These are phyloP conservation scores for Camponotus pennsylvanicus DNA, from an alignment of 1,140 invertebrate genomes.

Conservation along the genomic window DNA sequence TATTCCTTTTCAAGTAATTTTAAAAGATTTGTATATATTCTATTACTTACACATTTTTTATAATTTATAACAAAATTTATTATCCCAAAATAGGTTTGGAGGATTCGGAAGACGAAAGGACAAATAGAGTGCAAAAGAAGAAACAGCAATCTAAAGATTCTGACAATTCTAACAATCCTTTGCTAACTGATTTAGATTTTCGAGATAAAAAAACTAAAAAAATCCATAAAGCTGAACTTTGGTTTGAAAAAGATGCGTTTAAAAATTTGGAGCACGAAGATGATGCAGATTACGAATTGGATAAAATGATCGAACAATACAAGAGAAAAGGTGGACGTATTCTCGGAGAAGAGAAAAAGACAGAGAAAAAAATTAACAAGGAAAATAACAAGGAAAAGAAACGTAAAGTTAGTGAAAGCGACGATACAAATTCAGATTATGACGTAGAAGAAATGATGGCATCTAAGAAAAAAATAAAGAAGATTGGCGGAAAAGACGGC, in stretches of 20 bases:
- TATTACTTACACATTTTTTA: not conserved
- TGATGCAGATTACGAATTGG: slow-evolving; percentile 95
- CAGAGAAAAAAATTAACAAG: slow-evolving; percentile 57
- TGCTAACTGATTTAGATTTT: slow-evolving; percentile 94
- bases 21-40: slow-evolving; percentile 34
- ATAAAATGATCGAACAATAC: slow-evolving; percentile 91
- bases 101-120: slow-evolving; percentile 85
- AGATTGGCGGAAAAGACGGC: slow-evolving; percentile 86
- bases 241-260: slow-evolving; percentile 97
- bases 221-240: slow-evolving; percentile 92
- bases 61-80: slow-evolving; percentile 67
- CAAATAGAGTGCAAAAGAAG: slow-evolving; percentile 70
- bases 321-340: slow-evolving; percentile 90
- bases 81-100: slow-evolving; percentile 85
- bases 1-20: slow-evolving; percentile 35
- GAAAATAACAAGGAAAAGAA: slow-evolving; percentile 2
- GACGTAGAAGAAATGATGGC: slow-evolving; percentile 87
- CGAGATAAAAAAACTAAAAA: slow-evolving; percentile 91
- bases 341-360: slow-evolving; percentile 84
- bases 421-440: slow-evolving; percentile 87
- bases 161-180: slow-evolving; percentile 88
- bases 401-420: slow-evolving; percentile 75
- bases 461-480: slow-evolving; percentile 76
- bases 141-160: slow-evolving; percentile 82
- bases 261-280: slow-evolving; percentile 93